Percentiles rank a stretch among this genome's conserved stretches.
These are phyloP conservation scores for Agapostemon virescens DNA, from an alignment of 2,888 invertebrate species.

Conservation along the genomic window DNA sequence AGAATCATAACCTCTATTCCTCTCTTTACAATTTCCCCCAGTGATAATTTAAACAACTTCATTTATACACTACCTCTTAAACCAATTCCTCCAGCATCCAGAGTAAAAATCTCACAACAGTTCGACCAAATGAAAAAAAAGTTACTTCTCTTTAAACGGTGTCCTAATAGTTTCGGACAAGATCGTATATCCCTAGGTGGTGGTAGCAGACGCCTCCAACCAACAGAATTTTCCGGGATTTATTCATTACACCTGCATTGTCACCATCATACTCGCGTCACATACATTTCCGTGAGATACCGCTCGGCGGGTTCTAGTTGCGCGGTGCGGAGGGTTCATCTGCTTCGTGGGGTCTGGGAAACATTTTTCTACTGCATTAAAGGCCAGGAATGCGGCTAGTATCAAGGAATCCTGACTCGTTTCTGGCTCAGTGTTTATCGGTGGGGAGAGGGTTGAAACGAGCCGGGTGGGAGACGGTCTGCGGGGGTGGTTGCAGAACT, in stretches of 20 bases:
- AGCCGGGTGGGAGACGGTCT: background rate
- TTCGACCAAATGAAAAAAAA: too few relatives aligned
- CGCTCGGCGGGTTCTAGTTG: constrained; percentile 6
- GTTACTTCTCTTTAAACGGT: too few relatives aligned
- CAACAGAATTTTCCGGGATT: constrained; percentile 60
- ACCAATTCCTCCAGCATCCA: too few relatives aligned
- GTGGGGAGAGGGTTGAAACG: background rate
- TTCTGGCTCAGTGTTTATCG: constrained; percentile 40
- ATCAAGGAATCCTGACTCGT: constrained; percentile 37
- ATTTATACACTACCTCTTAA: too few relatives aligned
- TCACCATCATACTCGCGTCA: constrained; percentile 59
- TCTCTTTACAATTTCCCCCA: too few relatives aligned
- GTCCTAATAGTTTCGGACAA: too few relatives aligned
- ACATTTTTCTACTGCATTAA: constrained; percentile 66
- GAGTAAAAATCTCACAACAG: too few relatives aligned
- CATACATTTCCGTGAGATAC: constrained; percentile 64
- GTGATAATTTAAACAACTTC: too few relatives aligned
- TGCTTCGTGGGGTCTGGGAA: constrained; percentile 52
- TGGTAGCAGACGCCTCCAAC: background rate
- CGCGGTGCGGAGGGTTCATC: constrained; percentile 28
- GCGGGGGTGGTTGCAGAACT: background rate
- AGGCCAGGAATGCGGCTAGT: constrained; percentile 58
- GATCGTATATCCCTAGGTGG: background rate
- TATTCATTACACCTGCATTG: constrained; percentile 62
- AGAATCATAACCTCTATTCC: too few relatives aligned